A percentile compares a stretch with the other conserved stretches of the same genome.
Conservation (phyloP, 2,797 vertebrate genomes). For the Clangula hyemalis region DNA sequence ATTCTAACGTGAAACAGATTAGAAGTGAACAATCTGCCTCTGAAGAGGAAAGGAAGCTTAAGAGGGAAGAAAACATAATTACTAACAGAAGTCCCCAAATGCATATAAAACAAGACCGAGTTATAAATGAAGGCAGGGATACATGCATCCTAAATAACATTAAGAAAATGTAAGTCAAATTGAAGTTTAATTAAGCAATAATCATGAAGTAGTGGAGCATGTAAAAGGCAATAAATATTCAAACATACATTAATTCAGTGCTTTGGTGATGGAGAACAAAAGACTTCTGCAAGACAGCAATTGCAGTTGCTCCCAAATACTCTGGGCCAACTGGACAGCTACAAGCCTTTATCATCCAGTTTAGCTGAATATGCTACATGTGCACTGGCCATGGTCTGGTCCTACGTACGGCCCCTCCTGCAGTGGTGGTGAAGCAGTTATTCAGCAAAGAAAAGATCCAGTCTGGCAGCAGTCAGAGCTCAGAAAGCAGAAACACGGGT, state of each 20-base stretch:
- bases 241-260: background rate
- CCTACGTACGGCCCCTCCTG: background rate
- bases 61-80: background rate
- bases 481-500: background rate
- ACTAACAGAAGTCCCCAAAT: background rate
- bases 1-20: background rate
- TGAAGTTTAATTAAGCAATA: slow-evolving; percentile 31
- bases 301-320: background rate
- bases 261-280: background rate
- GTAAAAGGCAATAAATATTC: background rate
- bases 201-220: background rate
- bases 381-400: background rate
- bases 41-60: background rate
- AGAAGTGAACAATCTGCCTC: background rate
- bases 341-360: background rate
- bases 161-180: background rate
- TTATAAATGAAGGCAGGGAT: background rate
- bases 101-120: background rate
- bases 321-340: background rate
- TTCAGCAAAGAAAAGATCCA: background rate
- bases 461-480: background rate
- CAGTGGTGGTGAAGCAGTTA: background rate
- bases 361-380: background rate
- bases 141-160: background rate
- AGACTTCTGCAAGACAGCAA: background rate